Conservation (phyloP, 2,797 vertebrate species). For the Morus bassanus region DNA sequence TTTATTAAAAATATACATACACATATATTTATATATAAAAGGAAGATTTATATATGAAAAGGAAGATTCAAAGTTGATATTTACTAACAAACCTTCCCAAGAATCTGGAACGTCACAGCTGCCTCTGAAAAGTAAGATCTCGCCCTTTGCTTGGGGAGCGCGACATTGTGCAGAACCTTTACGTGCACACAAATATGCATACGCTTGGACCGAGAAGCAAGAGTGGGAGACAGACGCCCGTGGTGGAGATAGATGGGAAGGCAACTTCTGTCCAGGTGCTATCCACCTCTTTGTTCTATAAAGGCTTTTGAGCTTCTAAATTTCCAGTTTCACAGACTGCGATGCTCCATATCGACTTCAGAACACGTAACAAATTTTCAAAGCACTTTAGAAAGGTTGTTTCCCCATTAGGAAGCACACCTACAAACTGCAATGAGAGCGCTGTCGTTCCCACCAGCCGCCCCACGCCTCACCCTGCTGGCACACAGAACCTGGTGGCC, state of each 20-base stretch:
- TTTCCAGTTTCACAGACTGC: background rate
- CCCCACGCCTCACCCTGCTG: background rate
- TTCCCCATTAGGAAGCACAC: background rate
- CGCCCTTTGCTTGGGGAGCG: background rate
- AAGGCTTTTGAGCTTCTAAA: background rate
- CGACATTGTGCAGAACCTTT: background rate
- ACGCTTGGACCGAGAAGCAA: too few species aligned
- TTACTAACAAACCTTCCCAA: background rate
- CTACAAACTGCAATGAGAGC: background rate
- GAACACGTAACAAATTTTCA: background rate
- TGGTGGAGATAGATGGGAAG: background rate
- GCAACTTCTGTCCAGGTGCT: background rate
- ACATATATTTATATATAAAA: background rate
- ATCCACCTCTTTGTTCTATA: background rate
- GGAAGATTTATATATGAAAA: too few species aligned
- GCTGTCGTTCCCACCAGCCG: background rate
- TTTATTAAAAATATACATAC: background rate
- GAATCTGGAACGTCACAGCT: background rate
- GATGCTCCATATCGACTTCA: background rate
- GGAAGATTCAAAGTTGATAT: background rate
- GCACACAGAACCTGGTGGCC: background rate
- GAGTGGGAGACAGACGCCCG: background rate
- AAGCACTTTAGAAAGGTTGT: background rate
- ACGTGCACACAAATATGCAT: rapidly evolving
- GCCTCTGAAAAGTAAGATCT: background rate